Conservation (phyloP, 64 coral and sea anemone genomes). For the Hydrozoanthus tunicans region DNA sequence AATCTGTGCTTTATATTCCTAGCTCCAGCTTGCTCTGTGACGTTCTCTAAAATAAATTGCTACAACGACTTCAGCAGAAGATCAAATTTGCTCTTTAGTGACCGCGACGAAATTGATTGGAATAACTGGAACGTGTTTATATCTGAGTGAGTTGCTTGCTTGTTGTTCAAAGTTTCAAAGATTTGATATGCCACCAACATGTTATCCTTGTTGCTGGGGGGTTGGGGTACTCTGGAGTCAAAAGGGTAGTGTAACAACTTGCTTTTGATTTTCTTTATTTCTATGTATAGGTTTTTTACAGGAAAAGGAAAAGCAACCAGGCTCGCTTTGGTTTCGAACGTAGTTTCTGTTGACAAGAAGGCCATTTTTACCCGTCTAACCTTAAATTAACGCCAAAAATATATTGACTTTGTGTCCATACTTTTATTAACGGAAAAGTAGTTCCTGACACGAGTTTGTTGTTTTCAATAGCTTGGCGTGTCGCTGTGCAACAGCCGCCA, state of each 20-base stretch:
- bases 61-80: background rate
- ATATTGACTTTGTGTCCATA: background rate
- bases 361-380: too few species aligned
- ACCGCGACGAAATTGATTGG: background rate
- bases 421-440: background rate
- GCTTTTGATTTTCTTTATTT: too few species aligned
- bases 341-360: too few species aligned
- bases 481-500: conserved; percentile 24
- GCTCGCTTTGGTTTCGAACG: too few species aligned
- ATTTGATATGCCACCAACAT: too few species aligned
- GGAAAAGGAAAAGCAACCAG: too few species aligned
- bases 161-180: background rate
- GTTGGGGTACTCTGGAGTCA: too few species aligned
- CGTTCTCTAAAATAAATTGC: conserved; percentile 6
- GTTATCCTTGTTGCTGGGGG: background rate
- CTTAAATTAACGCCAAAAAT: background rate
- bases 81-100: background rate
- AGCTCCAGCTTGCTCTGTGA: background rate
- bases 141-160: background rate
- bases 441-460: background rate
- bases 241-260: too few species aligned
- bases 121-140: conserved; percentile 4
- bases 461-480: conserved; percentile 28
- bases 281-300: too few species aligned
- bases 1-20: background rate